Evolutionary conservation across 2,797 vertebrate species (phyloP).

Genomic region (Clarias fuscus): DNA sequence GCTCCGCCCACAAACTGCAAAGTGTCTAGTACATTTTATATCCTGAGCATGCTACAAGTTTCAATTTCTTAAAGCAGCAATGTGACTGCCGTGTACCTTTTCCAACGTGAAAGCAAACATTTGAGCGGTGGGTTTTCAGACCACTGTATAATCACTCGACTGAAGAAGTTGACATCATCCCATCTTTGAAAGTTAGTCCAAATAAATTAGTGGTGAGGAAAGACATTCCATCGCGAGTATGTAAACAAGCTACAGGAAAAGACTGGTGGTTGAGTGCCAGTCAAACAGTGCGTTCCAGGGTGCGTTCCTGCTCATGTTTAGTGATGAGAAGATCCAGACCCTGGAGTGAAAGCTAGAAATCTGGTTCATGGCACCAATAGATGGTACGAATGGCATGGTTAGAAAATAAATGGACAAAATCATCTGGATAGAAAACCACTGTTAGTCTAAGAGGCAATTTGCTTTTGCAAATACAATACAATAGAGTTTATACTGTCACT

Average conservation of each 20-base stretch:
- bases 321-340: not conserved
- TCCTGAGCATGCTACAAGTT: not conserved
- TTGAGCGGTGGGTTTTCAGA: too few species aligned
- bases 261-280: not conserved
- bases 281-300: not conserved
- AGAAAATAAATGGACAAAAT: not conserved
- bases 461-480: not conserved
- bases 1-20: not conserved
- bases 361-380: not conserved
- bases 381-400: not conserved
- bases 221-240: not conserved
- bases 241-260: conserved; percentile 13
- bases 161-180: not conserved
- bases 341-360: not conserved
- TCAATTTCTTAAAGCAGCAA: not conserved
- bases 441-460: not conserved
- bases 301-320: not conserved
- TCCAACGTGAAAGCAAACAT: not conserved
- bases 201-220: not conserved
- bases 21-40: not conserved
- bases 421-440: not conserved
- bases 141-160: not conserved
- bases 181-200: conserved; percentile 15
- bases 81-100: not conserved
- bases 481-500: not conserved